Conservation (phyloP, 2,888 invertebrate species). For the Diaphora mendica region DNA sequence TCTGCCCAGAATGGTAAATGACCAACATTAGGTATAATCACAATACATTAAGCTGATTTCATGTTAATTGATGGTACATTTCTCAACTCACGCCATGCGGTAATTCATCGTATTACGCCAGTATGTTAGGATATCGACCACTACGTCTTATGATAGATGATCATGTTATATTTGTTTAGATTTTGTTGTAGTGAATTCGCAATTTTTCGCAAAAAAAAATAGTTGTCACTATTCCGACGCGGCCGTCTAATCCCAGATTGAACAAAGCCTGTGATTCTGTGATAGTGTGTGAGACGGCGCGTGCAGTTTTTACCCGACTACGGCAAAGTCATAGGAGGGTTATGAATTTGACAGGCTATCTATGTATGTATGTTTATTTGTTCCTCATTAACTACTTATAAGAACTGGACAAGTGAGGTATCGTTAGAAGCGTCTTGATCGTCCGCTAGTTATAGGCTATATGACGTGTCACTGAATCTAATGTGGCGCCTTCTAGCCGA, state of each 20-base stretch:
- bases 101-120: background rate
- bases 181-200: background rate
- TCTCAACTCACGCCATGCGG: background rate
- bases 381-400: no score
- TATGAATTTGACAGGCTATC: no score
- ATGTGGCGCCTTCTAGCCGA: no score
- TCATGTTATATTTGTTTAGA: background rate
- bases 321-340: no score
- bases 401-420: no score
- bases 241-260: background rate
- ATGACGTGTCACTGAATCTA: no score
- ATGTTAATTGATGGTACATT: conserved; percentile 8
- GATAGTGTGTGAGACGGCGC: no score
- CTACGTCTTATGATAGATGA: background rate
- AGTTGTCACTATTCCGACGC: background rate
- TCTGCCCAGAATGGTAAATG: background rate
- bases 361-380: no score
- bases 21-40: conserved; percentile 8
- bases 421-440: no score
- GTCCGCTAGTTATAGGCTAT: no score
- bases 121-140: background rate
- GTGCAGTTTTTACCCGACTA: no score
- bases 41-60: conserved; percentile 13
- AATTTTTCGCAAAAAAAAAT: background rate
- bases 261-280: no score